These are phyloP conservation scores for Limenitis camilla DNA, from an alignment of 2,888 invertebrate genomes.

Conservation along the genomic window DNA sequence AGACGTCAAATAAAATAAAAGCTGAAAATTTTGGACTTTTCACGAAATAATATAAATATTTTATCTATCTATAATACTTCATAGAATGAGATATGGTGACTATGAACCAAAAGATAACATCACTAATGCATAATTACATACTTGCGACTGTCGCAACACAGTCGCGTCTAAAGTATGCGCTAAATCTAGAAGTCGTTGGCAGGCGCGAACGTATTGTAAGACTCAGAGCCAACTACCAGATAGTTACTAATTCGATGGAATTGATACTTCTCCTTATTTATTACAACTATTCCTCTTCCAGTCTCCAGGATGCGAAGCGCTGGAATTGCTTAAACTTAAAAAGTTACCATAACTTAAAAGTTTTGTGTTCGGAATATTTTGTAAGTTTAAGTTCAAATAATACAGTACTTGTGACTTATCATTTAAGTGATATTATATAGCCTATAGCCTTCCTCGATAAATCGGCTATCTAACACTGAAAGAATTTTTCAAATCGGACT, in stretches of 20 bases:
- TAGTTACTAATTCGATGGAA: conserved; percentile 25
- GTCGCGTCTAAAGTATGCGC: neutral
- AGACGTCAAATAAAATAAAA: too few species aligned
- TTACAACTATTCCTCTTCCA: conserved; percentile 22
- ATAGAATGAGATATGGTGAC: too few species aligned
- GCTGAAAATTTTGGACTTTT: too few species aligned
- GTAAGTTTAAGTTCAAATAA: conserved; percentile 2
- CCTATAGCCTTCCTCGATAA: too few species aligned
- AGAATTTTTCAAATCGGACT: too few species aligned
- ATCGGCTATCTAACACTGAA: too few species aligned
- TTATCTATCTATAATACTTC: too few species aligned
- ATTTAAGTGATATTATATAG: too few species aligned
- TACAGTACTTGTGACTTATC: too few species aligned
- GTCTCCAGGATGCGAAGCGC: conserved; percentile 14
- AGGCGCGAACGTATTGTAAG: conserved; percentile 23
- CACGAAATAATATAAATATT: too few species aligned
- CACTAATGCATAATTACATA: too few species aligned
- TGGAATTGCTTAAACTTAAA: conserved; percentile 18
- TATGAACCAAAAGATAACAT: too few species aligned
- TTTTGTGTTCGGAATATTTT: conserved; percentile 2
- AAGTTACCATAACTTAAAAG: conserved; percentile 3
- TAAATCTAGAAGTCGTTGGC: conserved; percentile 15
- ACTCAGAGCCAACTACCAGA: conserved; percentile 18
- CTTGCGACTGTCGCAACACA: neutral
- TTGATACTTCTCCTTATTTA: conserved; percentile 25